These are phyloP conservation scores for Oligia latruncula DNA, from an alignment of 2,888 invertebrate species.

Conservation along the genomic window DNA sequence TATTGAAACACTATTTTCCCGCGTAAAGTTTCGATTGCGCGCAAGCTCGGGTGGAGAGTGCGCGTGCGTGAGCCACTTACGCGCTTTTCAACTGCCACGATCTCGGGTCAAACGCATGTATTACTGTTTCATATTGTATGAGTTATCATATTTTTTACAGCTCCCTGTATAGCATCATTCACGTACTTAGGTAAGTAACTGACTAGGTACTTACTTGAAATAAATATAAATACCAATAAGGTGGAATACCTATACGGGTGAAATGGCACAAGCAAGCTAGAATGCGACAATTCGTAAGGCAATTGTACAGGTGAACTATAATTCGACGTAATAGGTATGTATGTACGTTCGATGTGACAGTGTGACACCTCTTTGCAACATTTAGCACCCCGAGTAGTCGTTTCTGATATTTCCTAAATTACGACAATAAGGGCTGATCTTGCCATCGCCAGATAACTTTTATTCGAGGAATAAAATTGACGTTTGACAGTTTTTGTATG, in stretches of 20 bases:
- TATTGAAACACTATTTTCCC: slow-evolving; percentile 65
- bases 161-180: neutral
- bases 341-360: no score
- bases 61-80: slow-evolving; percentile 84
- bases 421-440: no score
- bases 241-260: neutral
- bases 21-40: slow-evolving; percentile 64
- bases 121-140: slow-evolving; percentile 36
- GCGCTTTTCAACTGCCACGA: slow-evolving; percentile 79
- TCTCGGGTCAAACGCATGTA: slow-evolving; percentile 26
- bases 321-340: neutral
- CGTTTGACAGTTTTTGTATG: no score
- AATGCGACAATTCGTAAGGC: neutral
- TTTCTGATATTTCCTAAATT: neutral
- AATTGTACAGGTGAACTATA: neutral
- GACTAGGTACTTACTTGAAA: neutral
- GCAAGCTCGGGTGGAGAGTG: slow-evolving; percentile 63
- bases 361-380: neutral
- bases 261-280: neutral
- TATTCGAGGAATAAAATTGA: no score
- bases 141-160: slow-evolving; percentile 26
- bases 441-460: no score
- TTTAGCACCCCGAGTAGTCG: no score
- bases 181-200: neutral
- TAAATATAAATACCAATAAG: neutral